Percentiles rank a stretch among this genome's conserved stretches.
phyloP scores from a whole-genome alignment of 2,888 invertebrate genomes.

The Luperina nickerlii region DNA sequence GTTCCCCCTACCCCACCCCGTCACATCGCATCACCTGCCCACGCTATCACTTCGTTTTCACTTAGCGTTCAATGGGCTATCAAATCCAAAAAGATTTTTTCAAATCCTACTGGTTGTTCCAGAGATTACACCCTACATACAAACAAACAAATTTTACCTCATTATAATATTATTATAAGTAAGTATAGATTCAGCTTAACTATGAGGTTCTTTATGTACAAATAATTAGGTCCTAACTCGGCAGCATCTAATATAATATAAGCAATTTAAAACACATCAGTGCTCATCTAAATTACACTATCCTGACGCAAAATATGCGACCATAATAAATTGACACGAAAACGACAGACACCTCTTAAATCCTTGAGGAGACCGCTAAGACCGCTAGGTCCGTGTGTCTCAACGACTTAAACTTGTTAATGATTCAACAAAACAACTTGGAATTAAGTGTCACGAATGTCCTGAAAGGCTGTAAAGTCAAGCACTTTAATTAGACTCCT shows the following conservation, averaged over 20 bases:
- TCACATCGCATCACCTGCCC: no score
- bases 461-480: slow-evolving; percentile 62
- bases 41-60: no score
- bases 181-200: neutral
- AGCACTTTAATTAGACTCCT: slow-evolving; percentile 68
- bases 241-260: slow-evolving; percentile 6
- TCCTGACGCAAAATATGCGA: slow-evolving; percentile 3
- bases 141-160: no score
- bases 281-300: slow-evolving; percentile 7
- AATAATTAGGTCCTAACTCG: neutral
- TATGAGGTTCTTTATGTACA: neutral
- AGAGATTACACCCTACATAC: no score
- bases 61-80: no score
- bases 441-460: slow-evolving; percentile 68
- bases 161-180: no score
- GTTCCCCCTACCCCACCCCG: neutral
- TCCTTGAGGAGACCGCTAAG: slow-evolving; percentile 7
- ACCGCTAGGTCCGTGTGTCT: slow-evolving; percentile 44
- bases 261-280: slow-evolving; percentile 47
- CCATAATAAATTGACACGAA: slow-evolving; percentile 30
- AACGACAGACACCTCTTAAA: slow-evolving; percentile 14
- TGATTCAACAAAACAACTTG: slow-evolving; percentile 63
- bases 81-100: no score
- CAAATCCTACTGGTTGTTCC: no score
- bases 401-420: slow-evolving; percentile 53